Percentiles rank a stretch among this genome's conserved stretches.
These are phyloP conservation scores for Neolamprologus modestus DNA, from an alignment of 2,113 vertebrate genomes.

Conservation along the genomic window DNA sequence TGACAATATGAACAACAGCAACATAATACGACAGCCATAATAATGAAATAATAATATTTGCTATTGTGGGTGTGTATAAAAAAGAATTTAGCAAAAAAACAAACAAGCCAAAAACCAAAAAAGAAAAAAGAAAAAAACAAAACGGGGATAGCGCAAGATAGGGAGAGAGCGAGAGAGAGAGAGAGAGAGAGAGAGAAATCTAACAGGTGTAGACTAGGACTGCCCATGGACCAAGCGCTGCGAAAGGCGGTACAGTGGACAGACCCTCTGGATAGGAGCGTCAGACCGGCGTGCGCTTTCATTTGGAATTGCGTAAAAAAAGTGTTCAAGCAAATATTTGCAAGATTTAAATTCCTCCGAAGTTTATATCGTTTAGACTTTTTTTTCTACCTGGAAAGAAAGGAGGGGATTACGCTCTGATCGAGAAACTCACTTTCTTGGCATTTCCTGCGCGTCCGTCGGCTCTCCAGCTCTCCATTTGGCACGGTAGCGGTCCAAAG, in stretches of 20 bases:
- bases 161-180: rapidly evolving
- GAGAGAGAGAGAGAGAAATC: conserved; percentile 32
- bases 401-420: conserved; percentile 20
- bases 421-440: conserved; percentile 46
- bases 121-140: not conserved
- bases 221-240: conserved; percentile 33
- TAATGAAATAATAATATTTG: not conserved
- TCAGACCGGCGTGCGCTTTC: not conserved
- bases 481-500: conserved; percentile 11
- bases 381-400: not conserved
- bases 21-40: not conserved
- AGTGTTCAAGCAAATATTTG: not conserved
- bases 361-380: not conserved
- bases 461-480: conserved; percentile 1
- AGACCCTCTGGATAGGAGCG: conserved; percentile 7
- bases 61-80: not conserved
- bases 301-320: conserved; percentile 3
- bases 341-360: not conserved
- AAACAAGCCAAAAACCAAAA: not conserved
- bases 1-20: not conserved
- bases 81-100: not conserved
- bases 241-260: conserved; percentile 16
- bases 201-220: conserved; percentile 70
- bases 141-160: not conserved
- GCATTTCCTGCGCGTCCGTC: conserved; percentile 17